Evolutionary conservation across 2,888 invertebrate genomes (phyloP).

Genomic region (Caenorhabditis sp.): DNA sequence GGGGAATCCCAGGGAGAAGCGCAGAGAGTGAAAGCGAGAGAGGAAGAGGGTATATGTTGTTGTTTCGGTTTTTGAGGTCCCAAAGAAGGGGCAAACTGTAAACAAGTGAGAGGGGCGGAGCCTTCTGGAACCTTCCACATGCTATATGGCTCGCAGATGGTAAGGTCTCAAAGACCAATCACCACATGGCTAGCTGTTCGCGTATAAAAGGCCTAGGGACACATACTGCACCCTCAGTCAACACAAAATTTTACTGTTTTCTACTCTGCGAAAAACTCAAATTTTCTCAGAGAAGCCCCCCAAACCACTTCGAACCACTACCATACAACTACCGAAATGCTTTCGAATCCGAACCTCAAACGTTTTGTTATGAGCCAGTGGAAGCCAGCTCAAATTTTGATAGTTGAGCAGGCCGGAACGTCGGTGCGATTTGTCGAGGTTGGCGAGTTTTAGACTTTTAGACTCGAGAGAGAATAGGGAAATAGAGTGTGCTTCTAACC

Average conservation of each 20-base stretch:
- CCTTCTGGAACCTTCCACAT: slow-evolving; percentile 49
- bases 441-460: slow-evolving; percentile 19
- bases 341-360: slow-evolving; percentile 41
- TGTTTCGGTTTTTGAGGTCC: slow-evolving; percentile 50
- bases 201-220: slow-evolving; percentile 27
- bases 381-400: slow-evolving; percentile 34
- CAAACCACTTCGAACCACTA: not conserved
- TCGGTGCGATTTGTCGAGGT: slow-evolving; percentile 33
- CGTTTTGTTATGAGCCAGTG: slow-evolving; percentile 31
- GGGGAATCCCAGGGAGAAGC: slow-evolving; percentile 5
- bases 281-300: slow-evolving; percentile 32
- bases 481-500: not conserved
- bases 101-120: slow-evolving; percentile 17
- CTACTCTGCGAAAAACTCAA: slow-evolving; percentile 12
- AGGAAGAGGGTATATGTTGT: slow-evolving; percentile 21
- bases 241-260: slow-evolving; percentile 5
- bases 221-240: slow-evolving; percentile 1
- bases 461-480: not conserved
- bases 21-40: not conserved
- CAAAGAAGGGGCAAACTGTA: slow-evolving; percentile 28
- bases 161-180: slow-evolving; percentile 42
- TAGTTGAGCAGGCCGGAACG: slow-evolving; percentile 38
- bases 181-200: slow-evolving; percentile 22
- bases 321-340: slow-evolving; percentile 5
- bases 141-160: slow-evolving; percentile 34